A percentile compares a stretch with the other conserved stretches of the same genome.
Conservation (phyloP, 2,797 vertebrate species). For the Pseudochaenichthys georgianus region DNA sequence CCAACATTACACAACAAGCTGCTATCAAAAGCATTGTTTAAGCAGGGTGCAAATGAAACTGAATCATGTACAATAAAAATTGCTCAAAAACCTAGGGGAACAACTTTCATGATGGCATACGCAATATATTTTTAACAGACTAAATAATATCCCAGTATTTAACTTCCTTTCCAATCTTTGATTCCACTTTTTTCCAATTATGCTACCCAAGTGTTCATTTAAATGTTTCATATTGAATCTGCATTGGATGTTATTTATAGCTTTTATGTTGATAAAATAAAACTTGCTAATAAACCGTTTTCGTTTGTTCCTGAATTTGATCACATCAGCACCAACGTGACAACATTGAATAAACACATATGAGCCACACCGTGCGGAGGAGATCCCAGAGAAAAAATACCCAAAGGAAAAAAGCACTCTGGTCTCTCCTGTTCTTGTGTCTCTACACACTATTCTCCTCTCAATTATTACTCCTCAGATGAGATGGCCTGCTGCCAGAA, state of each 20-base stretch:
- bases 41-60: conserved; percentile 5
- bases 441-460: neutral
- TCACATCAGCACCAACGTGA: conserved; percentile 19
- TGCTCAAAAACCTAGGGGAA: conserved; percentile 21
- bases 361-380: conserved; percentile 19
- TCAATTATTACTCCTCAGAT: conserved; percentile 12
- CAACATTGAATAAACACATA: neutral
- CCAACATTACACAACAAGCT: conserved; percentile 38
- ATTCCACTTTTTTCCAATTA: neutral
- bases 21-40: conserved; percentile 46
- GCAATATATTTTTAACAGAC: conserved; percentile 6
- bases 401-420: neutral
- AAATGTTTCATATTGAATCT: conserved; percentile 15
- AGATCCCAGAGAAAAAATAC: neutral
- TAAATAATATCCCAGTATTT: neutral
- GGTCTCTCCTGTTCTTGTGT: neutral
- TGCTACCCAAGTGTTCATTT: conserved; percentile 5
- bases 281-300: conserved; percentile 8
- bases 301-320: conserved; percentile 39
- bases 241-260: neutral
- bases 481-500: conserved; percentile 26
- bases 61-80: conserved; percentile 41
- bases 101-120: conserved; percentile 28
- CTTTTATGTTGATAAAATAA: conserved; percentile 50
- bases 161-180: neutral